Evolutionary conservation across 2,113 vertebrate genomes (phyloP), one percentile per base, ranked within the genome.

Genomic region (Elephas maximus): DNA sequence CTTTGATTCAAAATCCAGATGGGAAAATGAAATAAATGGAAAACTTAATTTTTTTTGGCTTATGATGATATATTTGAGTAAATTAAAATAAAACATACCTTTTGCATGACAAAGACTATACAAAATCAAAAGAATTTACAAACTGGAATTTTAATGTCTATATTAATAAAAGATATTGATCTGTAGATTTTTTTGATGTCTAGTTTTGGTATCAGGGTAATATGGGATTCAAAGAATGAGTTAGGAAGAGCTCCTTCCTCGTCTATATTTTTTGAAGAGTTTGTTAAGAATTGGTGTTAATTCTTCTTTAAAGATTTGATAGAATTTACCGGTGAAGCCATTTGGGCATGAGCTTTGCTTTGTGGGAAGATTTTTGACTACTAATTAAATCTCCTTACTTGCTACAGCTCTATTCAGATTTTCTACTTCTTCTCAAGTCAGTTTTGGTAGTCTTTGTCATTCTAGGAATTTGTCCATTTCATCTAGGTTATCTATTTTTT

Each of bases 11-110:
- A 84, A 96, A 85, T 60, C 15, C 21, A 90, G 33, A 90, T 23
- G 20, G 9, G 85, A 80, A 89, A 85, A 92, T 83, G 51, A 83
- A 94, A 71, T 51, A 77, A 76, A 69, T 82, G 14, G 21, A 90
- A 80, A 28, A 67, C 71, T 51, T 79, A 9, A 60, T 7, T 37
- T 37, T 37, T 62, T 21, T 62, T 62, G 60, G 4, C 21, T 62
- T 62, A 62, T 62, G 21, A 23, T 1, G 12, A 60, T 51, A 41
- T 7, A 88, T 44, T 41, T 83, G 48, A 91, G 8, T 80, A 71
- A 17, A 91, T 57, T 65, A 2, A 73, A 69, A 69, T n/a, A 33
- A 69, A 69, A 69, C 67, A 33, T 67, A 30, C 4, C 30, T 15
- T 69, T 33, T 69, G 18, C 41, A 48, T 45, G 80, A 51, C n/a